Evolutionary conservation across 2,888 invertebrate species (phyloP).

Genomic region (Trachelus troglodyta): DNA sequence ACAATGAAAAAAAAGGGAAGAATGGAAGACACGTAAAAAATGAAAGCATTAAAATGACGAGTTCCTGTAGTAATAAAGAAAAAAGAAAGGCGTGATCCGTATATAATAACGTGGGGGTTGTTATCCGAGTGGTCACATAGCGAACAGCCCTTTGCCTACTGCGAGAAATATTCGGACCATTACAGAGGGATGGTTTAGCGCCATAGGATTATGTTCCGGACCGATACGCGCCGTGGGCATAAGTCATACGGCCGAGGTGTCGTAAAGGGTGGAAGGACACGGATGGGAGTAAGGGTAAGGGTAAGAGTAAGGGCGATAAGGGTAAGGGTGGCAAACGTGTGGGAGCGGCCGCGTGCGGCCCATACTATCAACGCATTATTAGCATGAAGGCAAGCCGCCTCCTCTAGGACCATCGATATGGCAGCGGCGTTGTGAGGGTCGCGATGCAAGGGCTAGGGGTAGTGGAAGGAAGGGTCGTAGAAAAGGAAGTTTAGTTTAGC

Average conservation of each 20-base stretch:
- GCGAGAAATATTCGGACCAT: conserved; percentile 24
- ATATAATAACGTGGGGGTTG: too few relatives aligned
- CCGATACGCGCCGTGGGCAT: conserved; percentile 36
- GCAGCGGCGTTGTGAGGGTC: conserved; percentile 17
- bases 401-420: conserved; percentile 54
- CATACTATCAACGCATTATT: conserved; percentile 55
- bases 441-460: conserved; percentile 8
- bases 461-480: conserved; percentile 19
- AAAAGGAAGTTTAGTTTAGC: conserved; percentile 45
- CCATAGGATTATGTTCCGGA: conserved; percentile 15
- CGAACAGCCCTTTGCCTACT: neutral
- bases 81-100: too few relatives aligned
- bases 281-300: conserved; percentile 34
- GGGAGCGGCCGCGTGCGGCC: conserved; percentile 55
- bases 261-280: conserved; percentile 30
- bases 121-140: neutral
- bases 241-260: conserved; percentile 45
- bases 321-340: conserved; percentile 35
- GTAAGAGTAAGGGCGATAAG: conserved; percentile 21
- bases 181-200: conserved; percentile 10
- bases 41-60: too few relatives aligned
- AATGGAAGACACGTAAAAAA: too few relatives aligned
- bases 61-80: too few relatives aligned
- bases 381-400: conserved; percentile 54
- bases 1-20: too few relatives aligned